Evolutionary conservation across 2,113 vertebrate species (phyloP).

Genomic region (Pterocles burchelli): DNA sequence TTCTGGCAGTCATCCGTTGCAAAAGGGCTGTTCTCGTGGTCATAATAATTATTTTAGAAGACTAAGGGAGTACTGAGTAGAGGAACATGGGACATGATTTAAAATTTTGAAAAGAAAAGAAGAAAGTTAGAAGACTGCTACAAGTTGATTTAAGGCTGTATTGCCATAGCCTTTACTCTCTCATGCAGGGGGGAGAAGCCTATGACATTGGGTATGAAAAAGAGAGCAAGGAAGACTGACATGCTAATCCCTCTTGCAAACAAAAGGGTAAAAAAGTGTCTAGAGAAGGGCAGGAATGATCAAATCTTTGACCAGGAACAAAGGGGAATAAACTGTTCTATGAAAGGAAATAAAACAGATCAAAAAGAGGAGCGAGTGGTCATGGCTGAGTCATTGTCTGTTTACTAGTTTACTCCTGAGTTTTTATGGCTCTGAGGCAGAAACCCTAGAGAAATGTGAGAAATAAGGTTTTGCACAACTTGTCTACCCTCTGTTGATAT

Average conservation of each 20-base stretch:
- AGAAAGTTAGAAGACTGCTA: not conserved
- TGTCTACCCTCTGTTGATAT: not conserved
- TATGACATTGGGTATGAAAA: not conserved
- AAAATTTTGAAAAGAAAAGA: not conserved
- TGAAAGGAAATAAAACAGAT: conserved; percentile 22
- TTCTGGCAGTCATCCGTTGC: not conserved
- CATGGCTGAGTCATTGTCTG: not conserved
- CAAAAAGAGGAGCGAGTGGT: not conserved
- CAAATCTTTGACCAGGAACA: conserved; percentile 11
- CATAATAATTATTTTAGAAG: not conserved
- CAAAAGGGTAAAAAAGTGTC: not conserved
- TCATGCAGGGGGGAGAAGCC: not conserved
- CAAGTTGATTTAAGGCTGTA: not conserved
- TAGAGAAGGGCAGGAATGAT: not conserved
- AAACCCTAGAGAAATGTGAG: not conserved
- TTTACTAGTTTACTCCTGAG: not conserved
- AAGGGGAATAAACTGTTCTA: conserved; percentile 17
- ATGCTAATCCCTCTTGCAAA: not conserved
- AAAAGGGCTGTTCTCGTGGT: not conserved
- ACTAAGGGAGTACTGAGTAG: not conserved
- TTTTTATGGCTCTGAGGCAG: not conserved
- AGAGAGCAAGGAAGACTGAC: not conserved
- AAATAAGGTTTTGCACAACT: not conserved
- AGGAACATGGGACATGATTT: not conserved
- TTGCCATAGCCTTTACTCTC: not conserved